phyloP scores from a whole-genome alignment of 2,888 invertebrate genomes.

The Epistrophe grossulariae region DNA sequence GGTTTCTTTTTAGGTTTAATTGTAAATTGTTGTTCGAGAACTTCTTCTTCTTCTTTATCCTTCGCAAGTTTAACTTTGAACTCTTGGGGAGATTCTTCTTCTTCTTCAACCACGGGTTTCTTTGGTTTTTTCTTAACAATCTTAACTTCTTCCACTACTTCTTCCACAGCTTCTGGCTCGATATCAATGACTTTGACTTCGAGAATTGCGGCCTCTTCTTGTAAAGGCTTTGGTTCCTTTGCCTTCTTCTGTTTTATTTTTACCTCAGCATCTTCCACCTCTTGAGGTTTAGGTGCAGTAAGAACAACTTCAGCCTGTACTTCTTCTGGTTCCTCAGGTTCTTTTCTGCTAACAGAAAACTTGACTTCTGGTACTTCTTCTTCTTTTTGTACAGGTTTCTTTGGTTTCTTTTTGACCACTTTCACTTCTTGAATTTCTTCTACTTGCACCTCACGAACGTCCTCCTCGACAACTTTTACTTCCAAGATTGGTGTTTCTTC shows the following conservation, averaged over 20 bases:
- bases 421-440: conserved; percentile 76
- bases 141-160: conserved; percentile 76
- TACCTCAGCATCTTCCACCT: conserved; percentile 53
- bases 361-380: conserved; percentile 77
- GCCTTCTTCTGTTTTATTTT: conserved; percentile 56
- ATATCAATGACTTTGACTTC: conserved; percentile 79
- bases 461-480: conserved; percentile 67
- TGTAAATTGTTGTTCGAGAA: conserved; percentile 65
- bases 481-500: conserved; percentile 51
- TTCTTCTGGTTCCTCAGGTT: conserved; percentile 76
- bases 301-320: conserved; percentile 60
- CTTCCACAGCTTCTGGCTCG: conserved; percentile 77
- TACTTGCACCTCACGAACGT: conserved; percentile 64
- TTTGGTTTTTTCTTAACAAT: conserved; percentile 67
- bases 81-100: conserved; percentile 75
- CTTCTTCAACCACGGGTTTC: conserved; percentile 71
- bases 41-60: conserved; percentile 46
- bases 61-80: conserved; percentile 59
- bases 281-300: conserved; percentile 57
- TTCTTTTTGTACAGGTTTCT: conserved; percentile 63
- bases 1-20: conserved; percentile 75
- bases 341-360: conserved; percentile 78
- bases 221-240: conserved; percentile 43
- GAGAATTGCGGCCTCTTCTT: conserved; percentile 77
- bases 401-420: conserved; percentile 76